Base-by-base conservation (phyloP, 2,113 vertebrate species). In the Menidia beryllina region DNA sequence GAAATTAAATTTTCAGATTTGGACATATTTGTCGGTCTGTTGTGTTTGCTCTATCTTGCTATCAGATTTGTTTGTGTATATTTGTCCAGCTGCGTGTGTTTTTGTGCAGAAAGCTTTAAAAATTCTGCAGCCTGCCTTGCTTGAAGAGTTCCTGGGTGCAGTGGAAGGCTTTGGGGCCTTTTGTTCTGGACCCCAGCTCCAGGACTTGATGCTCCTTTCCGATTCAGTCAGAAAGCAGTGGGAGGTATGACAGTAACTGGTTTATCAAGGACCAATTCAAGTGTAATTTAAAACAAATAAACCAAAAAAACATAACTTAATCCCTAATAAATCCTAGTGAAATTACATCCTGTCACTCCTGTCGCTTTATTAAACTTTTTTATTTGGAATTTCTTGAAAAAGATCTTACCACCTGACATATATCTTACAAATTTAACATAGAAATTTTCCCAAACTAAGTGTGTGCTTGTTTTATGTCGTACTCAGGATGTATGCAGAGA, bases 71-170 rank as follows among this genome's bases (percentile, higher is more conserved):
- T 78, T 19, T 48, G 24, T 54, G 69, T 20, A 10, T 57, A 27
- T 59, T 47, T 56, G 58, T 71, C 25, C 26, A 81, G 69, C 69
- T 72, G 12, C 27, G 1, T 86, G 47, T 77, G 15, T 86, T 74
- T 86, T 6, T 72, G 54, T 66, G 27, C 71, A 98, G 97, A 92
- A 93, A 79, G 92, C 94, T 52, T 88, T 95, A 84, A 85, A 86
- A 59, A 85, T 86, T 39, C 90, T 95, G 74, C 92, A 95, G 79
- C 90, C 86, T 19, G 82, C 87, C 56, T 48, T 93, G 74, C 90
- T 96, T 14, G 86, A 93, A 7, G 91, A 91, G 61, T 98, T 97
- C 83, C 90, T 98, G 75, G 90, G 86, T 83, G 91, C 94, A 8
- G 85, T 94, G 34, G 94, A 96, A 63, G 85, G 92, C 55, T 86